phyloP scores from a whole-genome alignment of 2,113 vertebrate genomes.

The Verasper variegatus region DNA sequence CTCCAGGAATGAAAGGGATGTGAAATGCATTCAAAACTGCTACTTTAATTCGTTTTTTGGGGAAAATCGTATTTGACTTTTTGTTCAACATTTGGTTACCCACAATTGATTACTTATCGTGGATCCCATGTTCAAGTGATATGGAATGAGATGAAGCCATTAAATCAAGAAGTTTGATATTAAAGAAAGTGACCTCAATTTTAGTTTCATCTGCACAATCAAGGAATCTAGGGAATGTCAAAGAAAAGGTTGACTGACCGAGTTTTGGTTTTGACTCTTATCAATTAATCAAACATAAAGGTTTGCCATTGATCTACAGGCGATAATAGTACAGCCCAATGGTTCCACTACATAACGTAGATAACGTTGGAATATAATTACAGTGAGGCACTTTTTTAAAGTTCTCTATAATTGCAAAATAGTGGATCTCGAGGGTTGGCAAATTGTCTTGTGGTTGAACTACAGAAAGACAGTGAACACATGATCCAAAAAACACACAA shows the following conservation, averaged over 20 bases:
- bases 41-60: neutral
- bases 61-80: neutral
- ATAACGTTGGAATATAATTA: neutral
- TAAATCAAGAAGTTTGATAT: slow-evolving; percentile 18
- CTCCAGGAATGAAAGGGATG: slow-evolving; percentile 9
- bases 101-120: slow-evolving; percentile 60
- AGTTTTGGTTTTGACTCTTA: slow-evolving; percentile 27
- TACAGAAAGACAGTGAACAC: slow-evolving; percentile 27
- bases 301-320: slow-evolving; percentile 4
- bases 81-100: slow-evolving; percentile 6
- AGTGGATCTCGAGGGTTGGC: slow-evolving; percentile 53
- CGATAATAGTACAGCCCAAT: neutral
- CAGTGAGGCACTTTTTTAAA: slow-evolving; percentile 69
- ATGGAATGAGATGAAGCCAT: slow-evolving; percentile 59
- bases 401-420: slow-evolving; percentile 22
- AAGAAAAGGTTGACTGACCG: slow-evolving; percentile 32
- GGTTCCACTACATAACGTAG: neutral
- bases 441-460: slow-evolving; percentile 48
- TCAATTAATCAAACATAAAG: slow-evolving; percentile 23
- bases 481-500: slow-evolving; percentile 31
- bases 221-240: slow-evolving; percentile 45
- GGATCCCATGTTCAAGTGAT: slow-evolving; percentile 34
- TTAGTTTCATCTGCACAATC: slow-evolving; percentile 20
- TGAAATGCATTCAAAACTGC: neutral
- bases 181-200: slow-evolving; percentile 18